These are phyloP conservation scores for Chaetodon trifascialis DNA, from an alignment of 2,113 vertebrate genomes.

Conservation along the genomic window DNA sequence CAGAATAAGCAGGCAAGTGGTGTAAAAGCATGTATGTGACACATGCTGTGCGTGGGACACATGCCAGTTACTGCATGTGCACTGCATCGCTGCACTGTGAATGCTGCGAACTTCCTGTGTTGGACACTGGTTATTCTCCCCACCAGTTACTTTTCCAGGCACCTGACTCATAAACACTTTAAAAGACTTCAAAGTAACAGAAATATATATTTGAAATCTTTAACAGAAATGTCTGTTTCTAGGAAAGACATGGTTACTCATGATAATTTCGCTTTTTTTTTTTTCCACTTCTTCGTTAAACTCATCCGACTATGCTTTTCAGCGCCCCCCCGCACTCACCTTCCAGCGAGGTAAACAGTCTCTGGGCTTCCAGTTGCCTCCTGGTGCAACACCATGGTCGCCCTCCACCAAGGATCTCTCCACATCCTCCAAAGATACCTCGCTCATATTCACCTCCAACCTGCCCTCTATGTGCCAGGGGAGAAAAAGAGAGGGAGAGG, in stretches of 20 bases:
- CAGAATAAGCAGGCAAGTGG: neutral
- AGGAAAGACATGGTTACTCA: neutral
- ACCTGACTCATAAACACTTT: neutral
- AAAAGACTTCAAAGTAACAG: neutral
- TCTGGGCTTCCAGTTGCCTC: conserved; percentile 93
- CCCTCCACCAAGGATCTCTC: conserved; percentile 85
- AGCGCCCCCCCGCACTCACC: conserved; percentile 77
- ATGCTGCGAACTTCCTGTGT: neutral
- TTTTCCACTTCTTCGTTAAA: neutral
- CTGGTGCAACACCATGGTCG: conserved; percentile 85
- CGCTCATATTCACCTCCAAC: conserved; percentile 94
- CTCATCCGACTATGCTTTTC: neutral
- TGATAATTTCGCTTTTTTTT: neutral
- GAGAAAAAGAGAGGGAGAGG: neutral
- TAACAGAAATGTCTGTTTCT: neutral
- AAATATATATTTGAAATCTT: neutral
- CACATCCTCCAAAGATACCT: conserved; percentile 91
- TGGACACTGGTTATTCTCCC: neutral
- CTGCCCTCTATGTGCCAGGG: conserved; percentile 86
- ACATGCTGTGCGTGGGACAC: neutral
- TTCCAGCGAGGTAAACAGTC: conserved; percentile 97
- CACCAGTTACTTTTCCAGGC: neutral
- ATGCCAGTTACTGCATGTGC: neutral
- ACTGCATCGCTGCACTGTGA: neutral
- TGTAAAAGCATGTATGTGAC: neutral